These are phyloP conservation scores for Watsonalla cultraria DNA, from an alignment of 2,888 invertebrate genomes.

Conservation along the genomic window DNA sequence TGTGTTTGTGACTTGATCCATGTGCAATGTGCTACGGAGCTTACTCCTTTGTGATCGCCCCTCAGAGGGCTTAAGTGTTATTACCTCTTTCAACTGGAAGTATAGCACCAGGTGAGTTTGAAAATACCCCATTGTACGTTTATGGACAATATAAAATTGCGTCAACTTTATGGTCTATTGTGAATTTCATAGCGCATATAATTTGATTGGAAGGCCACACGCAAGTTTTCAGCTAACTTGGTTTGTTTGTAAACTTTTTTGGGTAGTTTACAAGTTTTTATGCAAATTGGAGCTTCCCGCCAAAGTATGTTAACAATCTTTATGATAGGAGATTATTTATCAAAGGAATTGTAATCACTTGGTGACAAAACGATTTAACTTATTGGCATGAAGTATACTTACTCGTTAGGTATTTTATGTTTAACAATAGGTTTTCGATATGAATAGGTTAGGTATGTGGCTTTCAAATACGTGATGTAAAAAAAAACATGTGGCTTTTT, in stretches of 20 bases:
- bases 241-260: slow-evolving; percentile 1
- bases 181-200: slow-evolving; percentile 32
- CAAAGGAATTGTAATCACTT: too few relatives aligned
- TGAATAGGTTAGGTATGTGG: too few relatives aligned
- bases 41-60: slow-evolving; percentile 63
- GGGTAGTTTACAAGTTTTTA: not conserved
- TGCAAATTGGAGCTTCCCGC: too few relatives aligned
- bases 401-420: too few relatives aligned
- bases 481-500: too few relatives aligned
- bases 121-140: slow-evolving; percentile 8
- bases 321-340: too few relatives aligned
- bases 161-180: slow-evolving; percentile 47
- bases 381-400: too few relatives aligned
- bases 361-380: too few relatives aligned
- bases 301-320: too few relatives aligned
- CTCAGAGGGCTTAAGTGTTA: slow-evolving; percentile 45
- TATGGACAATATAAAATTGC: slow-evolving; percentile 23
- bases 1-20: slow-evolving; percentile 52
- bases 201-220: slow-evolving; percentile 21
- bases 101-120: slow-evolving; percentile 42
- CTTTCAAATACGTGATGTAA: too few relatives aligned
- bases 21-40: slow-evolving; percentile 61
- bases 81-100: slow-evolving; percentile 27
- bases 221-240: slow-evolving; percentile 6
- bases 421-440: too few relatives aligned